Evolutionary conservation across 2,888 invertebrate species (phyloP), one percentile per base, ranked within the genome.

Genomic region (Diachrysia chrysitis): DNA sequence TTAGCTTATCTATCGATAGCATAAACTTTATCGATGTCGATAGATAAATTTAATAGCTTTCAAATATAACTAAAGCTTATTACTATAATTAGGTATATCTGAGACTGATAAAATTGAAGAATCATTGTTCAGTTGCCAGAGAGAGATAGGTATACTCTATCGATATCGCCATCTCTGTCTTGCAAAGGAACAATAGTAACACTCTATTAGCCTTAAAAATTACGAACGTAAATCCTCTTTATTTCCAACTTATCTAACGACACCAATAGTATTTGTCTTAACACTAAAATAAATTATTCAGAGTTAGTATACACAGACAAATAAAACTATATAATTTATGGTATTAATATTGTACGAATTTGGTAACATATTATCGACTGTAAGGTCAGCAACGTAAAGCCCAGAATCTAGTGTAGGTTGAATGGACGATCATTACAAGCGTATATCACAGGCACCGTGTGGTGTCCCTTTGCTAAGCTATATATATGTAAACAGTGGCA

Each of bases 341-440:
- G 83, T 66, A 71, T 75, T 32, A 59, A 69, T 73, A 82, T 69
- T 81, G 81, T 82, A 78, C 73, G 76, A 64, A 58, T 75, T 63
- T 66, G 72, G 80, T 80, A 70, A 75, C 81, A 69, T 66, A 62
- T 48, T 57, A 61, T 58, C 63, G 64, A 68, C 78, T 65, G 46
- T 66, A 19, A 60, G 64, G 62, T 68, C 60, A 71, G 72, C 79
- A 86, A 86, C 73, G 54, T 74, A 85, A 85, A 76, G 76, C 74
- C 71, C 65, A 79, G 62, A 78, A 72, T 80, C 76, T 81, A 79
- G 79, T 83, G 81, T 86, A 89, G 87, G 88, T 87, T 87, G 85
- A 87, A 90, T 95, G 95, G 95, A 95, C 95, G 94, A 93, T 92
- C 87, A 85, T 91, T 91, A 90, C 90, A 94, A 95, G 95, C 94